Evolutionary conservation across 2,113 vertebrate genomes (phyloP), one percentile per base, ranked within the genome.

Genomic region (Callorhinus ursinus): DNA sequence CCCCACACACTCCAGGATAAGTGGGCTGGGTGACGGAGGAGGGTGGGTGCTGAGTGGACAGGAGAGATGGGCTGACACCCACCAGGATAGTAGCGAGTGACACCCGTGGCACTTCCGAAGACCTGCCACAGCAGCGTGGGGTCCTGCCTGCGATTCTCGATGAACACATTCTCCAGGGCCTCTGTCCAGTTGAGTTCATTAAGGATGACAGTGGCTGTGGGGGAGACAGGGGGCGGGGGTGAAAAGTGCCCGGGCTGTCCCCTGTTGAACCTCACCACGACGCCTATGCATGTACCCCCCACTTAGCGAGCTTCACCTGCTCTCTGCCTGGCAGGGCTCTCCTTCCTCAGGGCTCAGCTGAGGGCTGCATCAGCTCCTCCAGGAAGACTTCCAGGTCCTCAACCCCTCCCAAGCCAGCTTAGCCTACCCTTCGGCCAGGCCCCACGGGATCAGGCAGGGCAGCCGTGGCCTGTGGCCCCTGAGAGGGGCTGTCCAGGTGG

Each of bases 121-220:
- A 99, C 99, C 99, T 99, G 99, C 99, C 99, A 99, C 89, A 99
- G 99, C 97, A 99, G 98, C 1, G 99, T 99, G 77, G 99, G 99
- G 98, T 99, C 99, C 67, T 99, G 99, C 76, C 99, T 99, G 1
- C 99, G 98, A 98, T 99, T 99, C 95, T 99, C 99, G 0, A 99
- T 99, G 98, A 99, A 99, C 49, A 99, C 99, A 0, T 99, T 99
- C 98, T 99, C 99, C 98, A 99, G 98, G 0, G 99, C 99, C 96
- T 99, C 99, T 0, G 99, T 99, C 99, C 99, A 99, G 99, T 99
- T 99, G 93, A 99, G 98, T 98, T 99, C 99, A 0, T 99, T 99
- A 36, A 99, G 99, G 98, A 99, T 99, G 83, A 99, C 99, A 0
- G 99, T 99, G 81, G 99, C 99, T 99, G 98, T 4, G 28, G 97